Conservation (phyloP, 2,888 invertebrate species). For the Nysson spinosus region DNA sequence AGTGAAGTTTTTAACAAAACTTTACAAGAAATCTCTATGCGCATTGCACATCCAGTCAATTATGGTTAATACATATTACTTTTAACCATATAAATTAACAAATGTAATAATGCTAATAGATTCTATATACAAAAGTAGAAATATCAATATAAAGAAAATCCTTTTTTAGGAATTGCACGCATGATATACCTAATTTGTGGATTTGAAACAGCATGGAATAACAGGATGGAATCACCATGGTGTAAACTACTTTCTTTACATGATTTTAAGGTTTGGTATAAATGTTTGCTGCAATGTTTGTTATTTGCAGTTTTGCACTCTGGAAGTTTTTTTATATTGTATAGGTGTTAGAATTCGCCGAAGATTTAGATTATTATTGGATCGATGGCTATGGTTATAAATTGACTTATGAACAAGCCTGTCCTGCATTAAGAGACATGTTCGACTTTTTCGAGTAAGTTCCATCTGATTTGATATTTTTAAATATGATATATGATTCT, state of each 20-base stretch:
- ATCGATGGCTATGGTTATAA: constrained; percentile 88
- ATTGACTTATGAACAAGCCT: constrained; percentile 87
- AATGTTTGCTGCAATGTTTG: constrained; percentile 8
- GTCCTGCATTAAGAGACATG: constrained; percentile 85
- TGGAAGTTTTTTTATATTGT: constrained; percentile 50
- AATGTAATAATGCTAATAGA: not conserved
- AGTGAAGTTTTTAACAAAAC: constrained; percentile 80
- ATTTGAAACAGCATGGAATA: constrained; percentile 90
- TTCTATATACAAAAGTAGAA: not conserved
- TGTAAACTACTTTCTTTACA: constrained; percentile 84
- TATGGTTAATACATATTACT: constrained; percentile 63
- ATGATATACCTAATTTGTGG: constrained; percentile 87
- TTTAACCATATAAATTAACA: constrained; percentile 1
- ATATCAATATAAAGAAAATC: too few species aligned
- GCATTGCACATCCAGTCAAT: constrained; percentile 80
- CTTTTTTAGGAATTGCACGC: constrained; percentile 80
- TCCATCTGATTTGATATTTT: not conserved
- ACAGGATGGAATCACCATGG: constrained; percentile 85
- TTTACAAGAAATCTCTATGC: constrained; percentile 80
- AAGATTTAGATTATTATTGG: constrained; percentile 90
- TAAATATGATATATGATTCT: constrained; percentile 3
- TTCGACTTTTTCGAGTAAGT: constrained; percentile 84
- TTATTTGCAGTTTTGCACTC: not conserved
- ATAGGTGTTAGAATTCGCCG: constrained; percentile 85
- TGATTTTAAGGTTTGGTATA: constrained; percentile 79